Evolutionary conservation across 2,888 invertebrate species (phyloP).

Genomic region (Invenusta paracnida): DNA sequence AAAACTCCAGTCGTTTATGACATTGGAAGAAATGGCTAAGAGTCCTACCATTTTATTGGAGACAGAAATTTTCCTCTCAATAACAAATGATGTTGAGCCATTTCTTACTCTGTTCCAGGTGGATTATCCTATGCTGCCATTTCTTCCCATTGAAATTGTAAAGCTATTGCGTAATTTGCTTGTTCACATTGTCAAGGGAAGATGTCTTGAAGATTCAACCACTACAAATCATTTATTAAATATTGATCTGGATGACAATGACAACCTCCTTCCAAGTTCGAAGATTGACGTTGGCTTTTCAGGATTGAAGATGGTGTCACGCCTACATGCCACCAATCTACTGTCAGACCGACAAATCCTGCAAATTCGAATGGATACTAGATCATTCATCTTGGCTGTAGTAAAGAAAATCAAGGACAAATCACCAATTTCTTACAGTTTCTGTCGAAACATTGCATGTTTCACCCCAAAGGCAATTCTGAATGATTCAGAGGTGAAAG

Average conservation of each 20-base stretch:
- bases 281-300: neutral
- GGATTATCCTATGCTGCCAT: neutral
- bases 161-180: neutral
- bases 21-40: neutral
- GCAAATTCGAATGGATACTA: neutral
- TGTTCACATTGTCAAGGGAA: neutral
- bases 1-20: neutral
- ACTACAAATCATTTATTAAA: neutral
- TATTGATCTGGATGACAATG: neutral
- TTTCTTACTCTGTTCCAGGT: neutral
- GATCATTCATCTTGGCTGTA: neutral
- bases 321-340: neutral
- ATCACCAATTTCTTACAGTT: neutral
- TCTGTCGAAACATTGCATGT: neutral
- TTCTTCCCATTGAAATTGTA: neutral
- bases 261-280: neutral
- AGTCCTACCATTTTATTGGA: neutral
- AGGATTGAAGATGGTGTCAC: neutral
- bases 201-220: neutral
- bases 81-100: neutral
- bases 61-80: neutral
- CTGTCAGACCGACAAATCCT: neutral
- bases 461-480: neutral
- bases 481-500: neutral
- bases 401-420: neutral